phyloP scores from a whole-genome alignment of 1,140 invertebrate genomes.

The Triops cancriformis region DNA sequence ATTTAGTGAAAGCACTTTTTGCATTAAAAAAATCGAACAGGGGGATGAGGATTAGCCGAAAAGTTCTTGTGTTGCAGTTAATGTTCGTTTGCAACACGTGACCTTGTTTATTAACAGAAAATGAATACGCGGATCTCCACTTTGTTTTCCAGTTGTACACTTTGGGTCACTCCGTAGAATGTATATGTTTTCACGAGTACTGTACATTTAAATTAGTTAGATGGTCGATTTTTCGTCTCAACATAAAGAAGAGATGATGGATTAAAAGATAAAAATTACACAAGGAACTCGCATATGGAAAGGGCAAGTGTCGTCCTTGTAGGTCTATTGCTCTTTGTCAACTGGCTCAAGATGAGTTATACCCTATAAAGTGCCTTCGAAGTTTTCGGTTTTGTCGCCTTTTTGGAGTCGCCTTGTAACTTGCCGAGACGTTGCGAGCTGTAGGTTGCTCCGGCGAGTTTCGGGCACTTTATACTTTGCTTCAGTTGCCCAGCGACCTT shows the following conservation, averaged over 20 bases:
- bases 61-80: too few species aligned
- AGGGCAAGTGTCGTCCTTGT: background rate
- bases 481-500: too few species aligned
- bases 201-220: too few species aligned
- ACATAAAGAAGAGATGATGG: background rate
- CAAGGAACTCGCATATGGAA: background rate
- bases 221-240: too few species aligned
- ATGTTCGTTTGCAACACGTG: too few species aligned
- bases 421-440: background rate
- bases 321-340: background rate
- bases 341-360: background rate
- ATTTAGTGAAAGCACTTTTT: too few species aligned
- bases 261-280: background rate
- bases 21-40: too few species aligned
- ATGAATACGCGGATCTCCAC: background rate
- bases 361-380: background rate
- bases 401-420: background rate
- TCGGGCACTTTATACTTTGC: too few species aligned
- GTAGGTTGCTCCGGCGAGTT: background rate
- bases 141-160: background rate
- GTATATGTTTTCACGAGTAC: background rate
- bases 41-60: too few species aligned
- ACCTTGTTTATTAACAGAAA: background rate
- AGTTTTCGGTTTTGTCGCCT: background rate
- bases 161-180: background rate